These are phyloP conservation scores for Ephialtes manifestator DNA, from an alignment of 2,888 invertebrate genomes.

Conservation along the genomic window DNA sequence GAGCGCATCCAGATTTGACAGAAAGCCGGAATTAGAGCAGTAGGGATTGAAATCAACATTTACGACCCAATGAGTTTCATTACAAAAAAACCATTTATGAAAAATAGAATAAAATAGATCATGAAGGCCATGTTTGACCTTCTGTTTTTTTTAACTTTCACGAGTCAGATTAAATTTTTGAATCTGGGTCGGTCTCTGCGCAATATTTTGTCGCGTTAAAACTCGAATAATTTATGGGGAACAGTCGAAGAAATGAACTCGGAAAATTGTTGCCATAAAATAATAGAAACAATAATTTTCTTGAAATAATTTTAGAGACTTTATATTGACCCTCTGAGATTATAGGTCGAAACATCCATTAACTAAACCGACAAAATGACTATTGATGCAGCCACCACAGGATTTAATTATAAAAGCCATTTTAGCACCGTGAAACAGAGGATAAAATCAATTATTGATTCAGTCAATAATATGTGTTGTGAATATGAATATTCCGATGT, in stretches of 20 bases:
- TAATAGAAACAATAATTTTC: background rate
- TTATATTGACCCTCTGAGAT: too few species aligned
- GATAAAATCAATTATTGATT: too few species aligned
- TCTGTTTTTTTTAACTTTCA: background rate
- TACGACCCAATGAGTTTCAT: slow-evolving; percentile 19
- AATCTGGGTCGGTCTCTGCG: background rate
- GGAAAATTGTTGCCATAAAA: background rate
- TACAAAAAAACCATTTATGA: background rate
- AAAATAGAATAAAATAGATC: background rate
- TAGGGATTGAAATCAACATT: slow-evolving; percentile 40
- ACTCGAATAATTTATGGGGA: background rate
- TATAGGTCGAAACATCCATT: too few species aligned
- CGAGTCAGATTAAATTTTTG: background rate
- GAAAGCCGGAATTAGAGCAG: slow-evolving; percentile 44
- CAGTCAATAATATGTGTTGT: too few species aligned
- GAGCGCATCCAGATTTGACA: background rate
- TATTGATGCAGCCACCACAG: too few species aligned
- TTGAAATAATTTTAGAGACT: too few species aligned
- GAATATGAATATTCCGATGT: too few species aligned
- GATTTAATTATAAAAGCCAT: too few species aligned
- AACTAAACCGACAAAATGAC: too few species aligned
- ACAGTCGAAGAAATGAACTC: background rate
- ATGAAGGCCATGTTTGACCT: background rate
- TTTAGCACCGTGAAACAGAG: too few species aligned
- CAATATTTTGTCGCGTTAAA: background rate